phyloP scores from a whole-genome alignment of 1,140 invertebrate genomes.

The Ceratina calcarata region DNA sequence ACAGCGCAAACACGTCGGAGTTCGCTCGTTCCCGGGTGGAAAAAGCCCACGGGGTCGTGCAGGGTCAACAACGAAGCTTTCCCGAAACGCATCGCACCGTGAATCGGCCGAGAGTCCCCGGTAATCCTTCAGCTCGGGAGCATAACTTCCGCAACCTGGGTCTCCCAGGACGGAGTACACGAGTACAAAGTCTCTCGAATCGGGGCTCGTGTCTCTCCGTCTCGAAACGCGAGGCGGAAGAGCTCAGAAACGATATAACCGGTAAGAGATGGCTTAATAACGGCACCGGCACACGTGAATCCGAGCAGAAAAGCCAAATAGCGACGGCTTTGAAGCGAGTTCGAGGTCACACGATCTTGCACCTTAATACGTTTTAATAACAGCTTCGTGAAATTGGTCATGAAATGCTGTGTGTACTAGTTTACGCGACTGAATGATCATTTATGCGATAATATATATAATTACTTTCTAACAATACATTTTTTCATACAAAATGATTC shows the following conservation, averaged over 20 bases:
- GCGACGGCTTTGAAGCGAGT: not conserved
- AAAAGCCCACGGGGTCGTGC: not conserved
- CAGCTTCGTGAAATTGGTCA: no score
- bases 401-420: no score
- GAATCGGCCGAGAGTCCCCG: conserved; percentile 2
- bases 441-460: no score
- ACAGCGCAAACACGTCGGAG: conserved; percentile 6
- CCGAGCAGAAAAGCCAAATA: not conserved
- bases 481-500: no score
- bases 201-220: conserved; percentile 28
- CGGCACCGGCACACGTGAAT: conserved; percentile 58
- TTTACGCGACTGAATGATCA: no score
- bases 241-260: conserved; percentile 68
- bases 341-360: not conserved
- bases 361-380: no score
- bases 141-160: conserved; percentile 6
- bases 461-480: no score
- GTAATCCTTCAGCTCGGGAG: conserved; percentile 13
- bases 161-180: not conserved
- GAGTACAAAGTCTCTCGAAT: not conserved
- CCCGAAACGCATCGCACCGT: not conserved
- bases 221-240: not conserved
- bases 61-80: not conserved
- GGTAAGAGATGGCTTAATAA: conserved; percentile 78
- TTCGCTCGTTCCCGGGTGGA: not conserved